Conservation (phyloP, 1,140 invertebrate species). For the Scaptomyza pallida region DNA sequence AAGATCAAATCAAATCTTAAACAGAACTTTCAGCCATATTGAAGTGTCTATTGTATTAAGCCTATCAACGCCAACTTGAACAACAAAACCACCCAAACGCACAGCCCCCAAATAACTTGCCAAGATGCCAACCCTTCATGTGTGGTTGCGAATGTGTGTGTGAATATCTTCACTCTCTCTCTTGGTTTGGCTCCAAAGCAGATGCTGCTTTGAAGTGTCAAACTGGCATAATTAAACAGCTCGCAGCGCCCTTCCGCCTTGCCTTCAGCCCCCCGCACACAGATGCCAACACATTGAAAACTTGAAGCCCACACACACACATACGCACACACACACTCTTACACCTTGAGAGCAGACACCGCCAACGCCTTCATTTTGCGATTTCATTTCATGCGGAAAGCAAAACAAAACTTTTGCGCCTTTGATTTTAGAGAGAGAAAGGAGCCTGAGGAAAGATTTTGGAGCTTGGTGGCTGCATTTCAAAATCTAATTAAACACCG, state of each 20-base stretch:
- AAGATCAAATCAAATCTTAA: background rate
- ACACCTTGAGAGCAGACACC: conserved; percentile 59
- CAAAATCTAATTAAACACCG: conserved; percentile 79
- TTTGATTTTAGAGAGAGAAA: conserved; percentile 39
- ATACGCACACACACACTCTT: conserved; percentile 19
- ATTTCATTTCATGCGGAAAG: conserved; percentile 48
- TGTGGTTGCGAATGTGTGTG: conserved; percentile 2
- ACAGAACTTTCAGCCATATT: conserved; percentile 3
- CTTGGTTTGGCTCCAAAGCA: conserved; percentile 9
- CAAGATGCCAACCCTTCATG: conserved; percentile 22
- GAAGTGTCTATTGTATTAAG: conserved; percentile 35
- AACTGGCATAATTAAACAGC: conserved; percentile 80
- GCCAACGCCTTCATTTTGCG: conserved; percentile 23
- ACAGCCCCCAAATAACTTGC: conserved; percentile 4
- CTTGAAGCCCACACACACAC: conserved; percentile 28
- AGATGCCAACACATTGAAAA: conserved; percentile 37
- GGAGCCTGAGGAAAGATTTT: conserved; percentile 39
- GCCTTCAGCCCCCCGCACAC: background rate
- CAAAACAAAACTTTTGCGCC: conserved; percentile 68
- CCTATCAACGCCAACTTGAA: conserved; percentile 6
- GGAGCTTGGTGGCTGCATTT: conserved; percentile 62
- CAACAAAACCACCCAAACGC: background rate
- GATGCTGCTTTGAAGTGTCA: conserved; percentile 79
- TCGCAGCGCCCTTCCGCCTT: conserved; percentile 20
- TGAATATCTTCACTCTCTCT: conserved; percentile 3